A percentile compares a stretch with the other conserved stretches of the same genome.
These are phyloP conservation scores for Tiphia femorata DNA, from an alignment of 2,888 invertebrate genomes.

Conservation along the genomic window DNA sequence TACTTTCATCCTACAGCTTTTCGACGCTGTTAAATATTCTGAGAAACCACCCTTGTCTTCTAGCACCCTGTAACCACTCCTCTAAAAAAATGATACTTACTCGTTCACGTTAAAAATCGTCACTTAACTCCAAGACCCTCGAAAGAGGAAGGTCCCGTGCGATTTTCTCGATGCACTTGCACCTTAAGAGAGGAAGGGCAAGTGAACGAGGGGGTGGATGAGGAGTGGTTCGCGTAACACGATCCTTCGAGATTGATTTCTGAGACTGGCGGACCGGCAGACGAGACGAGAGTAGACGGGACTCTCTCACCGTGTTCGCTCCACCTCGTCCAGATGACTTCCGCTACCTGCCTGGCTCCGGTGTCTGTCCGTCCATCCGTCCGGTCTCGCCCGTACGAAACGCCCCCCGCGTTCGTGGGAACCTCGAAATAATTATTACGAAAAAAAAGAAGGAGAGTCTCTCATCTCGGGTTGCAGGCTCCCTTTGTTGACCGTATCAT, in stretches of 20 bases:
- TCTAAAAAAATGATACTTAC: too few species aligned
- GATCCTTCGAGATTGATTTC: constrained; percentile 63
- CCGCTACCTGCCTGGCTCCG: constrained; percentile 64
- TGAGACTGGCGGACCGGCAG: constrained; percentile 50
- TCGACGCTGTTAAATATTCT: too few species aligned
- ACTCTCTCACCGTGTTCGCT: constrained; percentile 56
- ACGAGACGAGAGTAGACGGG: constrained; percentile 36
- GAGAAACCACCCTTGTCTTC: too few species aligned
- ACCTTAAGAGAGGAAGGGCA: background rate
- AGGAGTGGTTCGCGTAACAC: constrained; percentile 46
- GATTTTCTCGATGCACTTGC: background rate
- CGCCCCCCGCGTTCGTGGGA: constrained; percentile 69
- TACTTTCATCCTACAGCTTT: too few species aligned
- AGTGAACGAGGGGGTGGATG: background rate
- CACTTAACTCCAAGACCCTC: too few species aligned
- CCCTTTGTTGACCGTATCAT: constrained; percentile 67
- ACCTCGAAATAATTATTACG: constrained; percentile 67
- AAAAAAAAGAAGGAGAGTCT: constrained; percentile 44
- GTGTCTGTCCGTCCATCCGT: constrained; percentile 49
- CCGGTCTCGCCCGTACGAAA: constrained; percentile 52
- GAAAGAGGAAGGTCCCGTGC: too few species aligned
- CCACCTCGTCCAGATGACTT: constrained; percentile 63
- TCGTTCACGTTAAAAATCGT: too few species aligned
- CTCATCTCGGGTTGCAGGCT: constrained; percentile 62
- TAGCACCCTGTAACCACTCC: too few species aligned